Conservation (phyloP, 2,888 invertebrate species). For the Platynereis dumerilii region DNA sequence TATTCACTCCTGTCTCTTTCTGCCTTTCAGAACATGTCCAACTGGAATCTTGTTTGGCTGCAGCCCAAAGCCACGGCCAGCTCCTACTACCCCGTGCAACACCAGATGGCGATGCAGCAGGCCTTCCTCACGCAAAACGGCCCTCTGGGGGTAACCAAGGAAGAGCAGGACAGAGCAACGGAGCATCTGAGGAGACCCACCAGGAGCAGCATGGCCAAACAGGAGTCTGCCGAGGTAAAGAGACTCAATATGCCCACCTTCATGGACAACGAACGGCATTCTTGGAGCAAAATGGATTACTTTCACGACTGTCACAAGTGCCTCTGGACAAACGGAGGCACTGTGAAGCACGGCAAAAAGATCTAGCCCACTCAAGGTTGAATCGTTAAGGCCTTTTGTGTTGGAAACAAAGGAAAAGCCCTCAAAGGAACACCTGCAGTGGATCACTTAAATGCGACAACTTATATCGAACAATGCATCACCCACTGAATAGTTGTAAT, state of each 20-base stretch:
- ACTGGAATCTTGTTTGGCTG: constrained; percentile 24
- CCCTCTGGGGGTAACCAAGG: not conserved
- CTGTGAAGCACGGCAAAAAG: constrained; percentile 1
- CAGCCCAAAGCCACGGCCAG: constrained; percentile 11
- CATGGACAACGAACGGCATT: constrained; percentile 46
- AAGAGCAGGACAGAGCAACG: constrained; percentile 3
- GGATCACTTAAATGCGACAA: too few species aligned
- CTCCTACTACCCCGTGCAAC: not conserved
- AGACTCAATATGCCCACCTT: constrained; percentile 32
- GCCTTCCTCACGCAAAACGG: not conserved
- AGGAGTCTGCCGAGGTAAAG: constrained; percentile 20
- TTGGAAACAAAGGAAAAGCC: too few species aligned
- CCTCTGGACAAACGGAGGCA: constrained; percentile 43
- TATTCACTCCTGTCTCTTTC: too few species aligned
- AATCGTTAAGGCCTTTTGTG: too few species aligned
- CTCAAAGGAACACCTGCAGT: too few species aligned
- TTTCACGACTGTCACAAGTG: constrained; percentile 51
- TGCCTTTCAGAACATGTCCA: constrained; percentile 14
- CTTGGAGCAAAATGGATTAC: constrained; percentile 53
- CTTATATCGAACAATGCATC: too few species aligned
- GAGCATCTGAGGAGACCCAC: constrained; percentile 17
- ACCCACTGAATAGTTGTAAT: too few species aligned
- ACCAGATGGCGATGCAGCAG: too few species aligned
- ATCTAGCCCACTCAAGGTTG: not conserved
- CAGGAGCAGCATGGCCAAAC: constrained; percentile 9